These are phyloP conservation scores for Himalopsyche phryganea DNA, from an alignment of 1,140 invertebrate species.

Conservation along the genomic window DNA sequence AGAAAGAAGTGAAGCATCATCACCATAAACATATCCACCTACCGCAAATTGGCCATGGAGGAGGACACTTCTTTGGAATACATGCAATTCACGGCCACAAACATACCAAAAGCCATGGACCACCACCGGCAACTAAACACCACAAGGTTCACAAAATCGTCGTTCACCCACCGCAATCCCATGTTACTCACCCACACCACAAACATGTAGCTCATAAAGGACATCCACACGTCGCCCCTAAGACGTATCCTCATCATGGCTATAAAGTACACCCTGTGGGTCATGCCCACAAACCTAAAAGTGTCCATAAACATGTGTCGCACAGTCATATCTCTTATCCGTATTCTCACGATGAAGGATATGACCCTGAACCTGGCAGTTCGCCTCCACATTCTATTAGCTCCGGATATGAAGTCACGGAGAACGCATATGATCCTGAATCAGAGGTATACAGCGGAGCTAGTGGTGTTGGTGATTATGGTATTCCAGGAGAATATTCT, in stretches of 20 bases:
- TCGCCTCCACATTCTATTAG: too few species aligned
- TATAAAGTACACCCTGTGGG: background rate
- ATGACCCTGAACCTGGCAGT: constrained; percentile 8
- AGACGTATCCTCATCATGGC: background rate
- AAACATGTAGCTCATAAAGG: background rate
- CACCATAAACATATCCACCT: constrained; percentile 46
- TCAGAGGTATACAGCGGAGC: constrained; percentile 28
- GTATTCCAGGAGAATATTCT: constrained; percentile 14
- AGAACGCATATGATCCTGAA: constrained; percentile 42
- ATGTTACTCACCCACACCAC: constrained; percentile 36
- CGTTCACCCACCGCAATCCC: too few species aligned
- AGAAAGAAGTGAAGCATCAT: constrained; percentile 50
- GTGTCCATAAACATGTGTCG: background rate
- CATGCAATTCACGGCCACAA: constrained; percentile 27
- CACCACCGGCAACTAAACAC: too few species aligned
- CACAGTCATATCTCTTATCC: constrained; percentile 9
- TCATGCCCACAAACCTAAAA: constrained; percentile 7
- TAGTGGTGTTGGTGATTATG: constrained; percentile 11
- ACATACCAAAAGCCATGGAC: constrained; percentile 7
- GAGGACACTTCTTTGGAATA: constrained; percentile 35
- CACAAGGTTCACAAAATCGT: constrained; percentile 24
- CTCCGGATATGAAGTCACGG: constrained; percentile 42
- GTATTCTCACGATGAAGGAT: constrained; percentile 6
- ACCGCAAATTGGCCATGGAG: constrained; percentile 40
- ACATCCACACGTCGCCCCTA: background rate